A percentile compares a stretch with the other conserved stretches of the same genome.
phyloP scores from a whole-genome alignment of 2,113 vertebrate species.

The Maccullochella peelii region DNA sequence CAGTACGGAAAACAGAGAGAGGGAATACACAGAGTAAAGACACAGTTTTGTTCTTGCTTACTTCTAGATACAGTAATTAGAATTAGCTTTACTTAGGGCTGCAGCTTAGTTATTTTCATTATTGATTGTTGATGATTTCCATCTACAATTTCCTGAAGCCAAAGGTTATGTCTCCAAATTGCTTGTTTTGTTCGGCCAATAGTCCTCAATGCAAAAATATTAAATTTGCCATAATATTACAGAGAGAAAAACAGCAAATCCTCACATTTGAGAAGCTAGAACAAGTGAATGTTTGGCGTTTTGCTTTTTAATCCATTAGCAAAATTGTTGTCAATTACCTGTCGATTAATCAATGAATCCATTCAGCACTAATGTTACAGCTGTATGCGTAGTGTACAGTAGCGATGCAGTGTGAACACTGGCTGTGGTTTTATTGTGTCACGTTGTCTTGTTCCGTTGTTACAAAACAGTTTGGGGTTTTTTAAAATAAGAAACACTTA shows the following conservation, averaged over 20 bases:
- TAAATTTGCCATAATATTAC: neutral
- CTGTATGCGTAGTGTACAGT: neutral
- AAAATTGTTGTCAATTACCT: neutral
- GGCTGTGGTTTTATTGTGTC: neutral
- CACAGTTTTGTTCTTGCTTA: neutral
- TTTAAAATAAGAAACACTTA: neutral
- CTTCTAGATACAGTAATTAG: neutral
- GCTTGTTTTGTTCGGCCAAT: neutral
- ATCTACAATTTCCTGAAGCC: neutral
- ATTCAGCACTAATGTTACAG: neutral
- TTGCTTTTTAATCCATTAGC: neutral
- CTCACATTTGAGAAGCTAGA: neutral
- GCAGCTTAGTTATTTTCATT: neutral
- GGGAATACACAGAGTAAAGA: constrained; percentile 8
- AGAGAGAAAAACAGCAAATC: neutral
- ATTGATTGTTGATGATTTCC: neutral
- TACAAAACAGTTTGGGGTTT: neutral
- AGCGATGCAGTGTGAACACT: neutral
- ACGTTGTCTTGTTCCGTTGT: constrained; percentile 15
- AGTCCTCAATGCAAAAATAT: neutral
- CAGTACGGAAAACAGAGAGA: constrained; percentile 20
- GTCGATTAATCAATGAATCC: neutral
- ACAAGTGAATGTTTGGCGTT: neutral
- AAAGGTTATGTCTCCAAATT: neutral
- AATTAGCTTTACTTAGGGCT: neutral